Conservation (phyloP, 2,888 invertebrate genomes). For the Leucophenga maculata region DNA sequence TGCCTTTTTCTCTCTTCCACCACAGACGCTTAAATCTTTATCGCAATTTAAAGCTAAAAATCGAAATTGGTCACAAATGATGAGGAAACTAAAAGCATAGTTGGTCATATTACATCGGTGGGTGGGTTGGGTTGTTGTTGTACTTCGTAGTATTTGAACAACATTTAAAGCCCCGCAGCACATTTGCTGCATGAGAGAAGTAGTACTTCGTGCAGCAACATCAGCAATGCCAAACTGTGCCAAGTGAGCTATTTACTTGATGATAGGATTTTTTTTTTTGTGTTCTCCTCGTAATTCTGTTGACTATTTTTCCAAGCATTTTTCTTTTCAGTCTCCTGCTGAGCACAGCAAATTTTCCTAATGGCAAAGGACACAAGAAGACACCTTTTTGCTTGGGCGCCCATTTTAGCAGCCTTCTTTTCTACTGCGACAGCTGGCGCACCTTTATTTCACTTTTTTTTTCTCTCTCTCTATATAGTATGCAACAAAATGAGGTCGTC, state of each 20-base stretch:
- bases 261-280: constrained; percentile 9
- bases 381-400: no score
- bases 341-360: constrained; percentile 7
- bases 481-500: no score
- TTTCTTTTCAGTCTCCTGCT: constrained; percentile 8
- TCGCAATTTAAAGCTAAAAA: not conserved
- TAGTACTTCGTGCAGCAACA: not conserved
- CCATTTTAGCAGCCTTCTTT: no score
- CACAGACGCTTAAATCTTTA: not conserved
- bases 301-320: not conserved
- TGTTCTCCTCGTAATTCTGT: not conserved
- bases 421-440: no score
- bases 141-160: constrained; percentile 1
- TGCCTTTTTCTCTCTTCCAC: not conserved
- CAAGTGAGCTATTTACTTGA: constrained; percentile 27
- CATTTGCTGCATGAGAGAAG: not conserved
- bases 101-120: not conserved
- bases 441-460: no score
- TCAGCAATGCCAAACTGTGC: constrained; percentile 20
- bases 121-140: not conserved
- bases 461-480: no score
- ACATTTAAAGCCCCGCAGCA: constrained; percentile 11
- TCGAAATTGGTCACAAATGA: not conserved
- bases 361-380: constrained; percentile 9
- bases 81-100: no score